phyloP scores from a whole-genome alignment of 2,113 vertebrate species.

The Heliornis fulica region DNA sequence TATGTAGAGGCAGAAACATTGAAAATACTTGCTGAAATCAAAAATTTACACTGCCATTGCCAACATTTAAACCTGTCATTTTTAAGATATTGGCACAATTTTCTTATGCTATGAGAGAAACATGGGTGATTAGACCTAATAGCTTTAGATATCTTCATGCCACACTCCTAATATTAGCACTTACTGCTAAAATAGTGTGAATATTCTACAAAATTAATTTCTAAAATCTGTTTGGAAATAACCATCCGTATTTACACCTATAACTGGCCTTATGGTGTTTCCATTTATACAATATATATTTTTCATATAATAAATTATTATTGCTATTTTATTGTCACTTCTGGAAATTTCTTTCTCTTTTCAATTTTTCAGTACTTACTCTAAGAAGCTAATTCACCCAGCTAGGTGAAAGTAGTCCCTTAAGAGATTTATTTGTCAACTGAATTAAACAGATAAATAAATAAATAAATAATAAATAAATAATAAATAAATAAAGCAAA shows the following conservation, averaged over 20 bases:
- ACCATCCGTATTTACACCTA: not conserved
- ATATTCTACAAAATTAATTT: slow-evolving; percentile 11
- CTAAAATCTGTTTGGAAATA: not conserved
- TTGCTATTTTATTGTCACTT: not conserved
- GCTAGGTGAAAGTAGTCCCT: not conserved
- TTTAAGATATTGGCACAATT: slow-evolving; percentile 65
- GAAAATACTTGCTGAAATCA: slow-evolving; percentile 66
- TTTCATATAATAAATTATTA: not conserved
- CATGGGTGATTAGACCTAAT: slow-evolving; percentile 65
- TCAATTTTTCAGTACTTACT: not conserved
- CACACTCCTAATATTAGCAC: slow-evolving; percentile 2
- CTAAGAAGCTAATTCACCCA: not conserved
- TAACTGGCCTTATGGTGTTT: not conserved
- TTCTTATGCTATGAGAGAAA: slow-evolving; percentile 62
- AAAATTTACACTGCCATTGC: slow-evolving; percentile 60
- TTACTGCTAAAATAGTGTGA: not conserved
- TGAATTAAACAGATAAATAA: no score
- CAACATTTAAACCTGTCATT: slow-evolving; percentile 65
- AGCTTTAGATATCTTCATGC: slow-evolving; percentile 13
- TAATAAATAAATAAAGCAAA: not conserved
- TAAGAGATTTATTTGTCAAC: not conserved
- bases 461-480: no score
- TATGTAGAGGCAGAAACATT: slow-evolving; percentile 62
- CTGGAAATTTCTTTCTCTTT: not conserved
- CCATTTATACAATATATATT: not conserved